Conservation (phyloP, 1,140 invertebrate species). For the Harlomillsia oculata region DNA sequence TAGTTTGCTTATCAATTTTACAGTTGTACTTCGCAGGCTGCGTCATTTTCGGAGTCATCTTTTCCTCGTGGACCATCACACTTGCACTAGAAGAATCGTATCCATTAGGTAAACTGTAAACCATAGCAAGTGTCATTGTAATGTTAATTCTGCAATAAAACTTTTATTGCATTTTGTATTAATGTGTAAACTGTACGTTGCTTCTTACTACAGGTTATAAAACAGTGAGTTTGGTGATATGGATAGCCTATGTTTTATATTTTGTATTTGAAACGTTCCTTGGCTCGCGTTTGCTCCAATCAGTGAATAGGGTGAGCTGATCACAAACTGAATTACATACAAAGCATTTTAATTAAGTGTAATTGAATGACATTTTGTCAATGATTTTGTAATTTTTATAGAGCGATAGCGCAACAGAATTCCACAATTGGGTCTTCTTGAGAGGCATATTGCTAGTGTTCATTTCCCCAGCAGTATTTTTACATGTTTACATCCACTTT, state of each 20-base stretch:
- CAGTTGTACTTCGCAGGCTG: slow-evolving; percentile 27
- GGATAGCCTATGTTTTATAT: slow-evolving; percentile 19
- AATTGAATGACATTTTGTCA: not conserved
- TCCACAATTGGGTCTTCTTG: slow-evolving; percentile 17
- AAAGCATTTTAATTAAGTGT: not conserved
- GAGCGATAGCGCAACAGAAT: slow-evolving; percentile 21
- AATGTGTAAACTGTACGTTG: not conserved
- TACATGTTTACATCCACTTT: slow-evolving; percentile 18
- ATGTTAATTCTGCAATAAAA: not conserved
- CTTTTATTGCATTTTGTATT: not conserved
- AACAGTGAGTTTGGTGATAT: slow-evolving; percentile 22
- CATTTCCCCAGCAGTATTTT: slow-evolving; percentile 13
- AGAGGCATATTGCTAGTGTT: slow-evolving; percentile 16
- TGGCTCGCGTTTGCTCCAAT: slow-evolving; percentile 17
- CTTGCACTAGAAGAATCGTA: slow-evolving; percentile 24
- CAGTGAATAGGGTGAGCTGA: slow-evolving; percentile 24
- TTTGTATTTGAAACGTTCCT: slow-evolving; percentile 24
- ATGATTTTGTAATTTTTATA: not conserved
- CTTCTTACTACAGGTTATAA: slow-evolving; percentile 20
- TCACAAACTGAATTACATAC: not conserved
- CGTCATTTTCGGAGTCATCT: slow-evolving; percentile 23
- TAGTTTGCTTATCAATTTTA: not conserved
- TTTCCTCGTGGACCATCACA: slow-evolving; percentile 26
- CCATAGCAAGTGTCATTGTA: not conserved
- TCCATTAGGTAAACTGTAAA: slow-evolving; percentile 8